phyloP scores from a whole-genome alignment of 1,140 invertebrate genomes.

The Cherax quadricarinatus region DNA sequence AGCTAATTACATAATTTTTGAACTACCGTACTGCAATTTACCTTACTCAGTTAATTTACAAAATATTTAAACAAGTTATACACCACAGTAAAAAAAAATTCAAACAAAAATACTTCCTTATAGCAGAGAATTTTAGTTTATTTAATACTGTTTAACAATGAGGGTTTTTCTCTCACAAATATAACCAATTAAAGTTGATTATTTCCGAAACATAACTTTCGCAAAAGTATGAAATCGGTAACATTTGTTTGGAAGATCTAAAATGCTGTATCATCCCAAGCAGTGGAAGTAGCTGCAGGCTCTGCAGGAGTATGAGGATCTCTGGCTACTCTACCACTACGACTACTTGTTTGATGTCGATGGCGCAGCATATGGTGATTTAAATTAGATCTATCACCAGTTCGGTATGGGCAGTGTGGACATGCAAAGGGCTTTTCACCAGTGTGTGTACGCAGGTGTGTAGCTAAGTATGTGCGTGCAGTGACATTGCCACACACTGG shows the following conservation, averaged over 20 bases:
- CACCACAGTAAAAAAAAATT: not conserved
- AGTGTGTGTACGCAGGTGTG: slow-evolving; percentile 72
- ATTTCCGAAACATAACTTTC: not conserved
- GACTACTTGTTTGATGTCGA: slow-evolving; percentile 48
- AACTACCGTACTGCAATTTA: not conserved
- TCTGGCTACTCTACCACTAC: slow-evolving; percentile 40
- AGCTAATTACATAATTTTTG: not conserved
- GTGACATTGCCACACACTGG: slow-evolving; percentile 72
- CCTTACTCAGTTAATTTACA: not conserved
- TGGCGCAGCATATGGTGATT: slow-evolving; percentile 72
- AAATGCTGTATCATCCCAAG: slow-evolving; percentile 29
- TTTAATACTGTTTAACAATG: not conserved
- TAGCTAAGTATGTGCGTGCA: slow-evolving; percentile 72
- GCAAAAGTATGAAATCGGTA: not conserved
- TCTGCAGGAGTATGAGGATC: slow-evolving; percentile 24
- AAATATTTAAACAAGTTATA: not conserved
- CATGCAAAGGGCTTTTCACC: slow-evolving; percentile 73
- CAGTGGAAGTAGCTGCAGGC: not conserved
- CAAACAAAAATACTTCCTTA: not conserved
- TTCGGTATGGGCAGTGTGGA: slow-evolving; percentile 71
- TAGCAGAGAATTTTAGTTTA: not conserved
- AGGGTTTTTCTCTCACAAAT: not conserved
- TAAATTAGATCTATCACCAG: slow-evolving; percentile 71
- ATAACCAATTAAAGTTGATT: not conserved
- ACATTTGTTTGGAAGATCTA: not conserved